Evolutionary conservation across 2,113 vertebrate species (phyloP).

Genomic region (Sapajus apella): DNA sequence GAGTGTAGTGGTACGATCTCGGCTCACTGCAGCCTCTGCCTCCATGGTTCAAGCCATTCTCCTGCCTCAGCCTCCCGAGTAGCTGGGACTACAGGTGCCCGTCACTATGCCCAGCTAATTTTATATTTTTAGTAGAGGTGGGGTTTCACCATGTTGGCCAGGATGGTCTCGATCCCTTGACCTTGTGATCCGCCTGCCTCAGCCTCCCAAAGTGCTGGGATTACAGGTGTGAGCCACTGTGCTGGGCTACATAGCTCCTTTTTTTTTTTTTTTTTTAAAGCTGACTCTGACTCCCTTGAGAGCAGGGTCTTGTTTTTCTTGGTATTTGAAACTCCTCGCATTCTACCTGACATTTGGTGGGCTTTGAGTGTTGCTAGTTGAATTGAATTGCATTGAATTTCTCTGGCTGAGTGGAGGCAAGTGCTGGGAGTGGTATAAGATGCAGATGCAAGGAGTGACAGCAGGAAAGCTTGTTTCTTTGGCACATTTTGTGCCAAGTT

Average conservation of each 20-base stretch:
- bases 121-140: too few relatives aligned
- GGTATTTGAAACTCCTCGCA: neutral
- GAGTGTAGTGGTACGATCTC: too few relatives aligned
- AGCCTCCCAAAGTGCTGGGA: too few relatives aligned
- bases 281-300: neutral
- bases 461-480: neutral
- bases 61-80: too few relatives aligned
- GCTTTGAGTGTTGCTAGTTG: neutral
- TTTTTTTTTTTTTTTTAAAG: neutral
- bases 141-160: too few relatives aligned
- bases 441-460: neutral
- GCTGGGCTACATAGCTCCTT: neutral
- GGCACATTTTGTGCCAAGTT: neutral
- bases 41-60: too few relatives aligned
- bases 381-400: neutral
- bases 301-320: neutral
- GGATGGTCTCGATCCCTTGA: too few relatives aligned
- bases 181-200: too few relatives aligned
- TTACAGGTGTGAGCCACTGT: too few relatives aligned
- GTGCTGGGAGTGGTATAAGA: neutral
- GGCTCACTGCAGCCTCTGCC: too few relatives aligned
- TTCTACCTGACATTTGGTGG: neutral
- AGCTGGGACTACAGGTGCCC: too few relatives aligned
- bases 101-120: too few relatives aligned
- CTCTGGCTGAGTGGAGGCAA: neutral